Evolutionary conservation across 2,113 vertebrate genomes (phyloP).

Genomic region (Gila orcuttii): DNA sequence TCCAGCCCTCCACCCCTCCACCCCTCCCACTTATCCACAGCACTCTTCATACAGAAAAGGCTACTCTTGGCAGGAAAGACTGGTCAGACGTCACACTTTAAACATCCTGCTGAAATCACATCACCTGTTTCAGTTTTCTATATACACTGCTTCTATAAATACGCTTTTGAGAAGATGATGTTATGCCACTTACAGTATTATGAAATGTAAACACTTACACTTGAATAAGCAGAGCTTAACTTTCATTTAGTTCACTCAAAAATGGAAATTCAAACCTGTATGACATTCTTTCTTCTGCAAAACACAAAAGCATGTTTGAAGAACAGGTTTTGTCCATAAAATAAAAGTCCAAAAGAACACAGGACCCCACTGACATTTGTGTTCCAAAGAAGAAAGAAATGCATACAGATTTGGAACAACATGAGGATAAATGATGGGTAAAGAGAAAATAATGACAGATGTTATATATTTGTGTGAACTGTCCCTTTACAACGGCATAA

Average conservation of each 20-base stretch:
- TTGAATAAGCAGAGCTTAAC: not conserved
- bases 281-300: not conserved
- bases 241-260: not conserved
- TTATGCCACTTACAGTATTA: not conserved
- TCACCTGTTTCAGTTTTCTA: constrained; percentile 8
- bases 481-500: not conserved
- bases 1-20: constrained; percentile 5
- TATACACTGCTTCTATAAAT: constrained; percentile 4
- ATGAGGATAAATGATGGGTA: not conserved
- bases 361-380: not conserved
- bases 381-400: not conserved
- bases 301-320: not conserved
- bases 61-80: constrained; percentile 6
- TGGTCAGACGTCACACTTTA: constrained; percentile 14
- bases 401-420: not conserved
- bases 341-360: not conserved
- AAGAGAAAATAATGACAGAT: not conserved
- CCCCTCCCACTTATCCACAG: constrained; percentile 12
- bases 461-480: not conserved
- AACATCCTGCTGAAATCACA: not conserved
- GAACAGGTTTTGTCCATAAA: not conserved
- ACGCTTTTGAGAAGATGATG: not conserved
- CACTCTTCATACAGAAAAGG: constrained; percentile 3
- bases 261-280: not conserved
- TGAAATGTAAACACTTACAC: not conserved